Percentiles rank a stretch among this genome's conserved stretches.
Evolutionary conservation across 2,113 vertebrate species (phyloP).

Genomic region (Peromyscus leucopus): DNA sequence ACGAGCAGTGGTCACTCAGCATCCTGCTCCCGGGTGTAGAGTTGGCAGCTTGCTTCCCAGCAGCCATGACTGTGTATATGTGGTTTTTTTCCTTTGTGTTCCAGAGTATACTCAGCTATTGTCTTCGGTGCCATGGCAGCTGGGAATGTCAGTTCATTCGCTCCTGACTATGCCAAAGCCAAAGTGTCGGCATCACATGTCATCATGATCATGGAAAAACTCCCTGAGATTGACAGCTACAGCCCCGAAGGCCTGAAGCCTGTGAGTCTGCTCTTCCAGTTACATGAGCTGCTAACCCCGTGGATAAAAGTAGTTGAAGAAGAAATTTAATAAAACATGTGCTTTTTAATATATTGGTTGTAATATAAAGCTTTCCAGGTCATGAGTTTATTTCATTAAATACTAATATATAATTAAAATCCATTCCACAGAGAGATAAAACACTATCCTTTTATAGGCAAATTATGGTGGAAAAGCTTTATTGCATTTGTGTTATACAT

Average conservation of each 20-base stretch:
- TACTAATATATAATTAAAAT: background rate
- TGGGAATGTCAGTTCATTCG: slow-evolving; percentile 94
- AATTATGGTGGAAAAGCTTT: background rate
- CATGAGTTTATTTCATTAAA: slow-evolving; percentile 36
- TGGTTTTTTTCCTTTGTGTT: slow-evolving; percentile 47
- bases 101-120: slow-evolving; percentile 95
- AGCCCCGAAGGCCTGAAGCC: slow-evolving; percentile 89
- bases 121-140: slow-evolving; percentile 97
- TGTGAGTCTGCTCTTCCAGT: slow-evolving; percentile 87
- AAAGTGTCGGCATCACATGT: slow-evolving; percentile 94
- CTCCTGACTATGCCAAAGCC: slow-evolving; percentile 97
- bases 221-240: slow-evolving; percentile 93
- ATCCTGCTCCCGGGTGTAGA: background rate
- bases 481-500: background rate
- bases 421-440: background rate
- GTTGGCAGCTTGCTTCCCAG: background rate
- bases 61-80: accelerated
- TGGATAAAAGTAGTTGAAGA: background rate
- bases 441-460: background rate
- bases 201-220: slow-evolving; percentile 89
- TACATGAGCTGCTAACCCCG: background rate
- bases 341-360: background rate
- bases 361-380: slow-evolving; percentile 8
- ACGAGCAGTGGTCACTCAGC: background rate
- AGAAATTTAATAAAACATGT: slow-evolving; percentile 32